phyloP scores from a whole-genome alignment of 2,113 vertebrate genomes.

The Vidua macroura region DNA sequence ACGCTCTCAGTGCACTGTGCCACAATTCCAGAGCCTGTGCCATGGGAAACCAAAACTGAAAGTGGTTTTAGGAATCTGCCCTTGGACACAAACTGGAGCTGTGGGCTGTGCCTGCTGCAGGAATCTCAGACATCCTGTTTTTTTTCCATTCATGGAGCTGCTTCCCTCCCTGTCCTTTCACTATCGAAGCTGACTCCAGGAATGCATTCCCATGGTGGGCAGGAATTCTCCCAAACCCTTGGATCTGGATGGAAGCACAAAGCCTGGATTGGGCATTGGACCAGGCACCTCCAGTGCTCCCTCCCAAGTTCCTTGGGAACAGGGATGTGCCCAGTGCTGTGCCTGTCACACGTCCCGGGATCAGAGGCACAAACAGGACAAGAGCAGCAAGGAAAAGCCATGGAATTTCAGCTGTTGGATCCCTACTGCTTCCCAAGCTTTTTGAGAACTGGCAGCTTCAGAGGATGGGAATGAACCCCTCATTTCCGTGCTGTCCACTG shows the following conservation, averaged over 20 bases:
- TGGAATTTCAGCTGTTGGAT: neutral
- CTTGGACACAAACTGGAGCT: neutral
- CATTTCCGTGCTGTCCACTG: rapidly evolving
- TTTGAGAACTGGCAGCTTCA: neutral
- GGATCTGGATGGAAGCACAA: neutral
- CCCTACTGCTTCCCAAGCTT: neutral
- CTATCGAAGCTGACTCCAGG: rapidly evolving
- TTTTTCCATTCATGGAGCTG: neutral
- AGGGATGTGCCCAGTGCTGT: neutral
- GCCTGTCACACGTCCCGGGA: rapidly evolving
- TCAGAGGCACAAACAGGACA: neutral
- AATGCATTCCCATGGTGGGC: no score
- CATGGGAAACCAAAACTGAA: neutral
- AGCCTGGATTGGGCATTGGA: rapidly evolving
- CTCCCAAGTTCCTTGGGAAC: rapidly evolving
- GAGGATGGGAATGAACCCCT: neutral
- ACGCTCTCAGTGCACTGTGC: rapidly evolving
- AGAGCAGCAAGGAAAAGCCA: neutral
- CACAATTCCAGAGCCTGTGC: neutral
- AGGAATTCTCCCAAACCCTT: neutral
- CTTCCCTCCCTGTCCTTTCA: neutral
- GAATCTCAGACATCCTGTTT: neutral
- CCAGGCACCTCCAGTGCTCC: neutral
- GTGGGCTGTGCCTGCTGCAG: neutral
- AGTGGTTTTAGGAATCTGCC: rapidly evolving